Conservation (phyloP, 2,888 invertebrate genomes). For the Metalampra italica region DNA sequence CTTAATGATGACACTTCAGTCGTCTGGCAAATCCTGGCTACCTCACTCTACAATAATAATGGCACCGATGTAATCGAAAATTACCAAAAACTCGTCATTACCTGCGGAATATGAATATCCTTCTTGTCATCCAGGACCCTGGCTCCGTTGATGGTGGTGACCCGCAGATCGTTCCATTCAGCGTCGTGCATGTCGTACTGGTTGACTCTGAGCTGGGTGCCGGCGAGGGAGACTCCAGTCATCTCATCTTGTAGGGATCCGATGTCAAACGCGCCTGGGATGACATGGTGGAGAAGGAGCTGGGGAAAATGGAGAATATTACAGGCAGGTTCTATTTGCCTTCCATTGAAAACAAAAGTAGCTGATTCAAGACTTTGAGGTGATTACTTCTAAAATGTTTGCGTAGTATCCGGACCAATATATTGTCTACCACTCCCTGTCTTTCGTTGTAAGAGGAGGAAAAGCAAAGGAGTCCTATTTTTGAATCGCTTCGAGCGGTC, state of each 20-base stretch:
- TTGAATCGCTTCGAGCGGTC: too few species aligned
- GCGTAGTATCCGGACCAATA: too few species aligned
- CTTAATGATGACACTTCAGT: too few species aligned
- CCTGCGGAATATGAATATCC: conserved; percentile 91
- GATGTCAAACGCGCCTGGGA: conserved; percentile 90
- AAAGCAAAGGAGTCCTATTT: too few species aligned
- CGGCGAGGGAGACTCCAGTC: conserved; percentile 93
- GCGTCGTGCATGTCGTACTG: conserved; percentile 92
- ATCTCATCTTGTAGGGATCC: conserved; percentile 90
- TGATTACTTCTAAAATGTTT: too few species aligned
- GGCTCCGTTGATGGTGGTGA: conserved; percentile 92
- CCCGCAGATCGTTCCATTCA: conserved; percentile 91
- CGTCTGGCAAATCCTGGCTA: too few species aligned
- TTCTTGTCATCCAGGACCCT: conserved; percentile 88
- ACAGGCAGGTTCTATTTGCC: not conserved
- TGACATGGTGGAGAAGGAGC: conserved; percentile 91
- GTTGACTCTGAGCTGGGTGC: conserved; percentile 91
- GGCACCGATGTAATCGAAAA: too few species aligned
- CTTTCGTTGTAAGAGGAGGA: too few species aligned
- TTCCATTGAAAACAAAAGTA: too few species aligned
- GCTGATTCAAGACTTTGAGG: too few species aligned
- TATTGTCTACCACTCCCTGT: too few species aligned
- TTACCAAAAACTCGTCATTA: conserved; percentile 32
- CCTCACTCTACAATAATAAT: too few species aligned
- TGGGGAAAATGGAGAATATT: conserved; percentile 40